Evolutionary conservation across 1,140 invertebrate genomes (phyloP).

Genomic region (Ruditapes philippinarum): DNA sequence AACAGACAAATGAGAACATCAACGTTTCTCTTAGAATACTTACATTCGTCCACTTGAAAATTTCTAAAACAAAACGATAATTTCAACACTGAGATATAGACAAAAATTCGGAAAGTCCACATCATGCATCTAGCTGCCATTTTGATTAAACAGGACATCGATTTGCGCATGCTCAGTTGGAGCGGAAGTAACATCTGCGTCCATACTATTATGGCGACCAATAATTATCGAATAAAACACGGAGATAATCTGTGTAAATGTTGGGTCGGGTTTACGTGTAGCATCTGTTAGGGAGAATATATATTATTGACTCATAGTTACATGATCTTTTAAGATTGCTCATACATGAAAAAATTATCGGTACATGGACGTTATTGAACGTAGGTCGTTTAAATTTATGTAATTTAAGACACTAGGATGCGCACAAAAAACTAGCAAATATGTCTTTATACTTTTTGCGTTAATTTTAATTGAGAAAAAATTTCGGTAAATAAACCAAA

Average conservation of each 20-base stretch:
- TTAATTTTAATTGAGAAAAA: too few species aligned
- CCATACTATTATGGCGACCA: slow-evolving; percentile 17
- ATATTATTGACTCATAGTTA: too few species aligned
- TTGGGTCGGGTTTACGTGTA: background rate
- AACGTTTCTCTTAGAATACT: too few species aligned
- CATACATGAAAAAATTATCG: too few species aligned
- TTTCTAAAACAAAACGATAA: background rate
- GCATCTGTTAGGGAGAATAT: background rate
- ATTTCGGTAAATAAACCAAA: too few species aligned
- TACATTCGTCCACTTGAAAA: background rate
- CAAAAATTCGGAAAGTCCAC: background rate
- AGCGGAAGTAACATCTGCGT: slow-evolving; percentile 33
- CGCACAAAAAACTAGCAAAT: too few species aligned
- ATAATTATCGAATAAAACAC: background rate
- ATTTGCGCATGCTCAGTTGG: slow-evolving; percentile 3
- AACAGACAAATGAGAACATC: too few species aligned
- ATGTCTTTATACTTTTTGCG: too few species aligned
- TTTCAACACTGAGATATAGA: slow-evolving; percentile 10
- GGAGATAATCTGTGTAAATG: background rate
- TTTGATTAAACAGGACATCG: background rate
- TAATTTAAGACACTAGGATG: too few species aligned
- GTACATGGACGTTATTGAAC: too few species aligned
- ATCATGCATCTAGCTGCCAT: background rate
- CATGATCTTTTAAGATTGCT: too few species aligned
- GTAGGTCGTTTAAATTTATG: too few species aligned